Evolutionary conservation across 2,797 vertebrate species (phyloP).

Genomic region (Craterocephalus amniculus): DNA sequence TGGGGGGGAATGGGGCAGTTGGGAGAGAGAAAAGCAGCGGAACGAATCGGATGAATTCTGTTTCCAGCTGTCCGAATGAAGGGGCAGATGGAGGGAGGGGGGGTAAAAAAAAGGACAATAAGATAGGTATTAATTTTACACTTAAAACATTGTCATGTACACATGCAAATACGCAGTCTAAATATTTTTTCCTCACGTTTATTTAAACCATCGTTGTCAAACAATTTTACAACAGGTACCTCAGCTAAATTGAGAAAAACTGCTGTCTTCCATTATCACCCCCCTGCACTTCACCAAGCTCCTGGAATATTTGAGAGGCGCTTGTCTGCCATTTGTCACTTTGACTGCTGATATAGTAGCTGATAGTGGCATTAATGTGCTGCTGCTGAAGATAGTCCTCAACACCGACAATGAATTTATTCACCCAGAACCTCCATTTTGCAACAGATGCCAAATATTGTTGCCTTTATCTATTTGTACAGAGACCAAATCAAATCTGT

Average conservation of each 20-base stretch:
- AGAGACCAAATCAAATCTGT: constrained; percentile 15
- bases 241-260: constrained; percentile 59
- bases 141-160: constrained; percentile 75
- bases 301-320: constrained; percentile 78
- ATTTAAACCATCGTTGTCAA: constrained; percentile 25
- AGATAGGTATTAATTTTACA: constrained; percentile 75
- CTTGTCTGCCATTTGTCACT: constrained; percentile 82
- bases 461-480: constrained; percentile 31
- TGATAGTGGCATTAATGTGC: constrained; percentile 79
- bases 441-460: constrained; percentile 57
- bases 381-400: constrained; percentile 73
- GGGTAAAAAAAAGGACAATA: constrained; percentile 73
- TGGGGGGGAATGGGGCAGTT: constrained; percentile 68
- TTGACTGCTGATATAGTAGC: constrained; percentile 81
- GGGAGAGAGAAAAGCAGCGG: constrained; percentile 83
- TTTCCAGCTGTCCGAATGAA: constrained; percentile 84
- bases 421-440: constrained; percentile 60
- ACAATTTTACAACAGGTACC: constrained; percentile 44
- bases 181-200: constrained; percentile 50
- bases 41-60: constrained; percentile 89
- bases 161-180: constrained; percentile 53
- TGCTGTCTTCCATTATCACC: constrained; percentile 55
- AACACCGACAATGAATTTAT: constrained; percentile 65
- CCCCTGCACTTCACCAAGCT: constrained; percentile 58
- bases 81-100: constrained; percentile 41